A percentile compares a stretch with the other conserved stretches of the same genome.
These are phyloP conservation scores for Mesoligia furuncula DNA, from an alignment of 2,888 invertebrate species.

Conservation along the genomic window DNA sequence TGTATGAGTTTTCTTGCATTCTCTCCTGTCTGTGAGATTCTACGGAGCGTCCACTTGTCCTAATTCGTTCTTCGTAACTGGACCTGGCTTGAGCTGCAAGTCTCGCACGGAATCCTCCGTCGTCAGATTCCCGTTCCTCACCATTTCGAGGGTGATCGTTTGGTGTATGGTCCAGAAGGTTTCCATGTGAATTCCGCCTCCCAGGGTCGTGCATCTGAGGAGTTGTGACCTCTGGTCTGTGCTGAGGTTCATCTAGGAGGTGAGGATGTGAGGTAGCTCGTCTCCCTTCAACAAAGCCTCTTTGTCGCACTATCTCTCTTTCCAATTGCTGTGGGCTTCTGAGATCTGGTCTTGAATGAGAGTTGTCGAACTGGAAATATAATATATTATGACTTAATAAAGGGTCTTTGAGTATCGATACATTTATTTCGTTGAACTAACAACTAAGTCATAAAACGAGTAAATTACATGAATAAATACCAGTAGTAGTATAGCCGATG, in stretches of 20 bases:
- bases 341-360: constrained; percentile 87
- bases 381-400: constrained; percentile 1
- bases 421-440: neutral
- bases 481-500: constrained; percentile 24
- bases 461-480: constrained; percentile 5
- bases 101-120: constrained; percentile 91
- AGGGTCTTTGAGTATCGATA: neutral
- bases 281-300: constrained; percentile 90
- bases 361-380: constrained; percentile 84
- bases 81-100: constrained; percentile 83
- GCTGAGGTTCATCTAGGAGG: constrained; percentile 88
- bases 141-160: constrained; percentile 77
- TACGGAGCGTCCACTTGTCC: constrained; percentile 85
- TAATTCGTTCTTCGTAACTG: constrained; percentile 85
- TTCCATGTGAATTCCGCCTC: constrained; percentile 91
- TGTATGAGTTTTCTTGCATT: constrained; percentile 79
- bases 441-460: neutral
- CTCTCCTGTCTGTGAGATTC: constrained; percentile 78
- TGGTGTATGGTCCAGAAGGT: constrained; percentile 86
- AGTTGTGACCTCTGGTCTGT: constrained; percentile 80
- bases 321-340: constrained; percentile 92
- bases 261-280: constrained; percentile 93
- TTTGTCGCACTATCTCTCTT: constrained; percentile 90
- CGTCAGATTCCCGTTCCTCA: constrained; percentile 91
- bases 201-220: constrained; percentile 84